These are phyloP conservation scores for Lepus townsendii DNA, from an alignment of 2,797 vertebrate species.

Conservation along the genomic window DNA sequence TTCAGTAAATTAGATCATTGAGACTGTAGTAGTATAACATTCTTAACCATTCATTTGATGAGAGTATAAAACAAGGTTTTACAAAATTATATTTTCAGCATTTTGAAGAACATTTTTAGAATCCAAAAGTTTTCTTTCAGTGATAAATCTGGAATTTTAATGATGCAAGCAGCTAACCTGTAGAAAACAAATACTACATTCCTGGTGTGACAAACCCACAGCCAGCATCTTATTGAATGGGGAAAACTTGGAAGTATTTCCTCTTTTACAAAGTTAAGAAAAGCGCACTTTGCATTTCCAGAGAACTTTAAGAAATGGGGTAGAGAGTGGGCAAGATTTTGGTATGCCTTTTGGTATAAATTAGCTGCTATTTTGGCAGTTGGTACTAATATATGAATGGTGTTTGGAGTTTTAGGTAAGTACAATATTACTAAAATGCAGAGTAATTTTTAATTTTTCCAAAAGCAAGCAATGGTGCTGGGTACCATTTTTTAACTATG, in stretches of 20 bases:
- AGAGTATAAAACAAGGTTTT: too few relatives aligned
- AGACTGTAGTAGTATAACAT: too few relatives aligned
- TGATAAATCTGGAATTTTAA: conserved; percentile 42
- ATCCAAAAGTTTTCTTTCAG: background rate
- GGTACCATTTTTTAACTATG: background rate
- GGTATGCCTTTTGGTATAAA: background rate
- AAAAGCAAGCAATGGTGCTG: conserved; percentile 7
- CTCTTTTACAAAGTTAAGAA: conserved; percentile 56
- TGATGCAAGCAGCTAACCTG: conserved; percentile 1
- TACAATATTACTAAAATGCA: background rate
- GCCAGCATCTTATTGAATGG: too few relatives aligned
- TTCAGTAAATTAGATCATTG: too few relatives aligned
- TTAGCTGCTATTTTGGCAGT: background rate
- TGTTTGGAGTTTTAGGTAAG: conserved; percentile 31
- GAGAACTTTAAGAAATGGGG: background rate
- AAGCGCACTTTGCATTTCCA: background rate
- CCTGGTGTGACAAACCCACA: too few relatives aligned
- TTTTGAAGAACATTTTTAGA: conserved; percentile 24
- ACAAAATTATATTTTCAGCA: too few relatives aligned
- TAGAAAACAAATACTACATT: conserved; percentile 31
- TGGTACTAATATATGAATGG: background rate
- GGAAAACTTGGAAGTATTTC: background rate
- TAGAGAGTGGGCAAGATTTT: background rate
- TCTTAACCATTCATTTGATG: too few relatives aligned
- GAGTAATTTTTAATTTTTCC: background rate